These are phyloP conservation scores for Esox niger DNA, from an alignment of 2,113 vertebrate genomes.

Conservation along the genomic window DNA sequence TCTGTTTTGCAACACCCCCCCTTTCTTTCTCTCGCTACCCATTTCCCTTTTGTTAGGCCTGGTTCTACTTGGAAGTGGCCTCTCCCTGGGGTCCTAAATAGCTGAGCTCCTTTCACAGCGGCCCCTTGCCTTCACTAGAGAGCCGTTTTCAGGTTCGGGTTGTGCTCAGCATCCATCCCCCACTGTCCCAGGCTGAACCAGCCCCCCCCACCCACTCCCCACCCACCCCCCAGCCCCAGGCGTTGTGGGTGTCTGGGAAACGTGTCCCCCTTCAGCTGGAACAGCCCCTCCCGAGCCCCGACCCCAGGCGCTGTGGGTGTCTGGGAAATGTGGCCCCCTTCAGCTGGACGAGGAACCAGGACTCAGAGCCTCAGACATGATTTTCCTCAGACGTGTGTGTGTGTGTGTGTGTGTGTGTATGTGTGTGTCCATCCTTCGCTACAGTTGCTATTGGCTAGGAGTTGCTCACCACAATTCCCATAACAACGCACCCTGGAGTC, in stretches of 20 bases:
- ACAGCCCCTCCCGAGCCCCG: too few species aligned
- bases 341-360: constrained; percentile 34
- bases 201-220: constrained; percentile 41
- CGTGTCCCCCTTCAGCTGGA: constrained; percentile 54
- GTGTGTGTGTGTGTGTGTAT: background rate
- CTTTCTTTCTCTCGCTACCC: constrained; percentile 22
- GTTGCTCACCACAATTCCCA: too few species aligned
- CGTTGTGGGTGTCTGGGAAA: constrained; percentile 64
- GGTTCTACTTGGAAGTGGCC: constrained; percentile 42
- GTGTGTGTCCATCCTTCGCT: background rate
- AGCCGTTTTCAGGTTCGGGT: constrained; percentile 7
- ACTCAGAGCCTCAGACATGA: background rate
- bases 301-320: constrained; percentile 53
- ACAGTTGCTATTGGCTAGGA: too few species aligned
- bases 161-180: constrained; percentile 6
- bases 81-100: constrained; percentile 39
- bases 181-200: constrained; percentile 21
- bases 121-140: background rate
- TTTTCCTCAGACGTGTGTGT: background rate
- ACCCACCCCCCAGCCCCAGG: constrained; percentile 30
- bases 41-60: background rate
- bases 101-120: background rate
- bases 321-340: constrained; percentile 61
- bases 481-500: too few species aligned
- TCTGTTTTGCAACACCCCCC: background rate